These are phyloP conservation scores for Drosophila anceps DNA, from an alignment of 2,888 invertebrate genomes.

Conservation along the genomic window DNA sequence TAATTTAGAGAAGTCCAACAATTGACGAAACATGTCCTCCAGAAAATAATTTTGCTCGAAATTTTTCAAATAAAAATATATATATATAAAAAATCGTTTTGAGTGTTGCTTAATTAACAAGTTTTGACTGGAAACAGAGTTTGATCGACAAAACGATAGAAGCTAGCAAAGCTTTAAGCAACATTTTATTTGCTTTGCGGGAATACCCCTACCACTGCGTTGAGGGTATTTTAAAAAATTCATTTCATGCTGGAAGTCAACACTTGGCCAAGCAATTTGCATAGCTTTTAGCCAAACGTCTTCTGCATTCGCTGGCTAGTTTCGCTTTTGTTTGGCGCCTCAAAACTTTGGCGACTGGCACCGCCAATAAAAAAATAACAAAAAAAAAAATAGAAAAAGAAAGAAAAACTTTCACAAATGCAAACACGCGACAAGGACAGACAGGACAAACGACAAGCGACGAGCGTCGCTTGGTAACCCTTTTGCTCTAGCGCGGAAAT, in stretches of 20 bases:
- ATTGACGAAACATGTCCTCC: constrained; percentile 25
- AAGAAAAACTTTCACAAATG: constrained; percentile 42
- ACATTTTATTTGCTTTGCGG: not conserved
- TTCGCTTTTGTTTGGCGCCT: constrained; percentile 69
- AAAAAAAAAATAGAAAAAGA: constrained; percentile 21
- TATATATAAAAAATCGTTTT: not conserved
- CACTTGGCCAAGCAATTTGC: constrained; percentile 69
- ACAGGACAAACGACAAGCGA: constrained; percentile 3
- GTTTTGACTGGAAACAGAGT: not conserved
- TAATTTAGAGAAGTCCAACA: not conserved
- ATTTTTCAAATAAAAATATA: not conserved
- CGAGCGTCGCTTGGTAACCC: constrained; percentile 37
- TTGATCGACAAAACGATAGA: not conserved
- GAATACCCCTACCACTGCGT: not conserved
- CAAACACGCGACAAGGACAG: constrained; percentile 53
- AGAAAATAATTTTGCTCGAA: constrained; percentile 20
- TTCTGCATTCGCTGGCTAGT: constrained; percentile 36
- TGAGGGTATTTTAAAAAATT: constrained; percentile 35
- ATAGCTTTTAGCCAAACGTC: constrained; percentile 64
- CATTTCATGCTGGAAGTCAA: constrained; percentile 57
- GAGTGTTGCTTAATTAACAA: not conserved
- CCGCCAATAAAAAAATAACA: constrained; percentile 16
- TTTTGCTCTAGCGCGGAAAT: constrained; percentile 47
- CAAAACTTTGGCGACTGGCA: constrained; percentile 75
- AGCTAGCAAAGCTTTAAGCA: not conserved